phyloP scores from a whole-genome alignment of 1,140 invertebrate species.

The Pollicipes pollicipes region DNA sequence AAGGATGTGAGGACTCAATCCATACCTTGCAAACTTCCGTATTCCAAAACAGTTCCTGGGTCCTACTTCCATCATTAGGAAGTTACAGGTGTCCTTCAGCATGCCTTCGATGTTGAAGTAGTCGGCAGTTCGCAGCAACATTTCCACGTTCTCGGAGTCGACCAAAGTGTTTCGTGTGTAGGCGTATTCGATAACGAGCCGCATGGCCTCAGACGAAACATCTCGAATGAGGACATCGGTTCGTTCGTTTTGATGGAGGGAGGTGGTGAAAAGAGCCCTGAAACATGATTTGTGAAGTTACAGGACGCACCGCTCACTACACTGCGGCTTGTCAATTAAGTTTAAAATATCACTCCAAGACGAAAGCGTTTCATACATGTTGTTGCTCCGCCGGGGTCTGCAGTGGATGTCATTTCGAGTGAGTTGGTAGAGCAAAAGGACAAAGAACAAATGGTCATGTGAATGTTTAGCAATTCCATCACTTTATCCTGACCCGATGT shows the following conservation, averaged over 20 bases:
- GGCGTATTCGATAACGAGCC: constrained; percentile 55
- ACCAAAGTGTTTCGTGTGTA: constrained; percentile 53
- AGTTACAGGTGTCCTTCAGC: constrained; percentile 54
- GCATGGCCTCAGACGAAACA: constrained; percentile 52
- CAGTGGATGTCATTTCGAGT: no score
- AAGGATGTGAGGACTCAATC: no score
- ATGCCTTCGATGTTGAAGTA: constrained; percentile 62
- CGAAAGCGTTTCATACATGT: no score
- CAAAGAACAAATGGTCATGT: no score
- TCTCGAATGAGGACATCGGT: constrained; percentile 48
- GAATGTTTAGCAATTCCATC: no score
- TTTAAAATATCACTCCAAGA: no score
- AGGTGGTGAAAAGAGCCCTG: neutral
- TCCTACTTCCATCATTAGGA: constrained; percentile 18
- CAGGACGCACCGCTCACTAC: no score
- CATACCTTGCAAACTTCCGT: neutral
- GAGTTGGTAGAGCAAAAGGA: no score
- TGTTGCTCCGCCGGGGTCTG: no score
- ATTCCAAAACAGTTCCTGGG: neutral
- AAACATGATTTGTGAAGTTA: no score
- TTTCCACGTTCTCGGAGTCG: constrained; percentile 52
- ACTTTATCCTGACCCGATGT: no score
- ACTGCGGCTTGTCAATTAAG: no score
- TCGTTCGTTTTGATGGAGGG: neutral
- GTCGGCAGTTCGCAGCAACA: constrained; percentile 36